Percentiles rank a stretch among this genome's conserved stretches.
phyloP scores from a whole-genome alignment of 1,140 invertebrate genomes.

The Pseudobourletiella spinata region DNA sequence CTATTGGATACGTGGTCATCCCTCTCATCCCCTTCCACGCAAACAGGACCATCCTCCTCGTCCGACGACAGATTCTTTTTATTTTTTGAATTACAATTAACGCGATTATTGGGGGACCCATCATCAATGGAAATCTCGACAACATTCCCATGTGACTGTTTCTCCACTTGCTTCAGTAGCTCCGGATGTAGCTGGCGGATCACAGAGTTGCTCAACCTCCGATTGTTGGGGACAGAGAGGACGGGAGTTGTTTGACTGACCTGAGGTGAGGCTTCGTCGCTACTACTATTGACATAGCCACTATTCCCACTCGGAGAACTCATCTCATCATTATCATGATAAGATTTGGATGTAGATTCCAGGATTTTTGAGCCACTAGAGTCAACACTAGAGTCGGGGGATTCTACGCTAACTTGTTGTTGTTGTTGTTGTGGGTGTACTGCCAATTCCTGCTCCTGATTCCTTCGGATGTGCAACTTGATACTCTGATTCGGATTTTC shows the following conservation, averaged over 20 bases:
- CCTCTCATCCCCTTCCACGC: background rate
- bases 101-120: background rate
- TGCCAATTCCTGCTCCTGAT: background rate
- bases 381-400: background rate
- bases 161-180: constrained; percentile 1
- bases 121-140: background rate
- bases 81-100: background rate
- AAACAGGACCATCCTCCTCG: constrained; percentile 8
- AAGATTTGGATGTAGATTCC: background rate
- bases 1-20: constrained; percentile 6
- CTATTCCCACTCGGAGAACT: background rate
- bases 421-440: background rate
- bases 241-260: background rate
- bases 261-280: background rate
- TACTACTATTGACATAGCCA: background rate
- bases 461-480: background rate
- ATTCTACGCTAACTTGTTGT: background rate
- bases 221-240: background rate
- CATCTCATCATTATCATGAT: background rate
- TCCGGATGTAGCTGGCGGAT: background rate
- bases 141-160: background rate
- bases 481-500: constrained; percentile 2
- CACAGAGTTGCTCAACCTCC: background rate
- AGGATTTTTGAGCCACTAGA: background rate
- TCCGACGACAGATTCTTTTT: background rate